Evolutionary conservation across 1,140 invertebrate species (phyloP), one percentile per base, ranked within the genome.

Genomic region (Drosophila nebulosa): DNA sequence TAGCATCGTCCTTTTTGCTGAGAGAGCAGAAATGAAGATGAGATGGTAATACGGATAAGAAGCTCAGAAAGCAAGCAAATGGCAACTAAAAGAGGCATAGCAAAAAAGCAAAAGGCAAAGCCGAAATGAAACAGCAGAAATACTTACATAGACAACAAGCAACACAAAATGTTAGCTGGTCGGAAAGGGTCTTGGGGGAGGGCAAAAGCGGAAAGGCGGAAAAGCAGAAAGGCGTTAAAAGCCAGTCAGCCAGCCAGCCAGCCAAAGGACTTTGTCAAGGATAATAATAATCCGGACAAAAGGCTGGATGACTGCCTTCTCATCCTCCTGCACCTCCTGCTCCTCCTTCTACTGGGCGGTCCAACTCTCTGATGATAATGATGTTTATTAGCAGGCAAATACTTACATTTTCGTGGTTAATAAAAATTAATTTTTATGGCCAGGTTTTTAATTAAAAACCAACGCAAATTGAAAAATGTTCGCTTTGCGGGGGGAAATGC

Each of bases 361-460:
- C 2, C 59, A 18, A 12, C 16, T 36, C 16, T 36, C 68, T 51
- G 60, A 69, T 77, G 74, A 86, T 88, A 86, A 86, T 88, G 78
- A 79, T 86, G 83, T 88, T 55, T 86, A 86, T 86, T 86, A 86
- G 75, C 81, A 86, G 78, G 71, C 74, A 79, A 86, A 86, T 86
- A 69, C 71, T 69, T 62, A 76, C 83, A 74, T 76, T 68, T 32
- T 46, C 51, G 74, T 42, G 16, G 39, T 71, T 81, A 70, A 86
- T 81, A 86, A 78, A 88, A 83, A 83, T 88, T 88, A 78, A 79
- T 86, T 83, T 88, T 88, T 83, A 88, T 88, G 64, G 70, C 78
- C 74, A 79, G 70, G 78, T 79, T 83, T 86, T 86, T 86, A 86
- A 88, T 86, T 86, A 88, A 86, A 88, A 86, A 88, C 70, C 68